Evolutionary conservation across 1,140 invertebrate genomes (phyloP).

Genomic region (Vanessa atalanta): DNA sequence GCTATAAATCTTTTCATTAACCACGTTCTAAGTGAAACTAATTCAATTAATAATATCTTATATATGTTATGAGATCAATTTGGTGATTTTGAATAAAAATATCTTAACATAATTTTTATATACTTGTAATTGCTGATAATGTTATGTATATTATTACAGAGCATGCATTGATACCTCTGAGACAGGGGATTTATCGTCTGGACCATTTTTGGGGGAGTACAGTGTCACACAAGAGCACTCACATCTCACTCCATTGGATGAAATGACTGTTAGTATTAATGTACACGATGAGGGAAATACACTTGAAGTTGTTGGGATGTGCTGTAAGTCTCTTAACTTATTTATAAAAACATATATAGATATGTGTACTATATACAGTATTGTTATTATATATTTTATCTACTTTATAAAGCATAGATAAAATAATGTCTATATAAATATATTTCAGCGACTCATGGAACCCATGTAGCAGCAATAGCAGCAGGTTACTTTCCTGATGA

Average conservation of each 20-base stretch:
- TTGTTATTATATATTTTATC: too few relatives aligned
- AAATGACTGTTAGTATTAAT: constrained; percentile 95
- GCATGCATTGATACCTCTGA: constrained; percentile 94
- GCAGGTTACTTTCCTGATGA: constrained; percentile 94
- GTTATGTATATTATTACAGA: constrained; percentile 68
- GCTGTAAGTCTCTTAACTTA: constrained; percentile 86
- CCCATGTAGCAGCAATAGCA: constrained; percentile 98
- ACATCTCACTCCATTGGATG: constrained; percentile 88
- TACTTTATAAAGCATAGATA: too few relatives aligned
- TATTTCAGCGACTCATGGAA: constrained; percentile 93
- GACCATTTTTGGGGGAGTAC: constrained; percentile 92
- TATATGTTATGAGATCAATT: background rate
- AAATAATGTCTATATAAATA: background rate
- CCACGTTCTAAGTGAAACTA: too few relatives aligned
- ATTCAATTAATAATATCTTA: too few relatives aligned
- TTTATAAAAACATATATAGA: background rate
- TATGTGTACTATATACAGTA: too few relatives aligned
- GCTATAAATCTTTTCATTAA: too few relatives aligned
- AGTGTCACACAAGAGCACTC: constrained; percentile 89
- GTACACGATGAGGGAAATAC: constrained; percentile 95
- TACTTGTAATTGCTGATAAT: background rate
- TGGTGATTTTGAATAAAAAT: background rate
- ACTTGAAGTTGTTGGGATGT: constrained; percentile 95
- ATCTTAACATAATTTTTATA: background rate
- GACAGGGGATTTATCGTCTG: constrained; percentile 88